These are phyloP conservation scores for Xylocampa areola DNA, from an alignment of 2,888 invertebrate species.

Conservation along the genomic window DNA sequence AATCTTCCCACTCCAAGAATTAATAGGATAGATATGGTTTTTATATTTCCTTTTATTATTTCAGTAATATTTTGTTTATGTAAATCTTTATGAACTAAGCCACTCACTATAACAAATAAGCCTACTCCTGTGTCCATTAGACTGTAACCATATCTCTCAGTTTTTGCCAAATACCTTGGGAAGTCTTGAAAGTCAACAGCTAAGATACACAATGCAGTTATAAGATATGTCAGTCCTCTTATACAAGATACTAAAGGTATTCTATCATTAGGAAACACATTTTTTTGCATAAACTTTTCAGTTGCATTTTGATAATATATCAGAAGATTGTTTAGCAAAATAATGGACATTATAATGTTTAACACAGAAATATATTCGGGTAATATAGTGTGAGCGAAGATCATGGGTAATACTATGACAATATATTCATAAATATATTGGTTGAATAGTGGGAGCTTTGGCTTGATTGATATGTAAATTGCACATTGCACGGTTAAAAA, in stretches of 20 bases:
- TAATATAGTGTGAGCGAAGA: conserved; percentile 89
- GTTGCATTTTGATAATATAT: conserved; percentile 41
- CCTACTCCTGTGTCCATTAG: conserved; percentile 99
- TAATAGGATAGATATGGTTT: conserved; percentile 78
- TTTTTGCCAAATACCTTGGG: conserved; percentile 96
- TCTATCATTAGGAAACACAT: conserved; percentile 62
- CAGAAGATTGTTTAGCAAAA: conserved; percentile 62
- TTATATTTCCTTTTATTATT: conserved; percentile 76
- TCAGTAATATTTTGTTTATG: conserved; percentile 66
- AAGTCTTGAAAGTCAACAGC: conserved; percentile 98
- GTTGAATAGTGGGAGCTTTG: conserved; percentile 44
- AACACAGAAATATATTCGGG: conserved; percentile 73
- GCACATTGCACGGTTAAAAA: conserved; percentile 80
- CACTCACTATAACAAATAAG: conserved; percentile 95
- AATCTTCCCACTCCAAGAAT: conserved; percentile 91
- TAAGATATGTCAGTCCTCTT: conserved; percentile 92
- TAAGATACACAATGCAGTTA: conserved; percentile 95
- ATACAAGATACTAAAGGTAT: conserved; percentile 90
- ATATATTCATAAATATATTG: conserved; percentile 88
- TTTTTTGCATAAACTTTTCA: conserved; percentile 56
- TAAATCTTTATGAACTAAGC: conserved; percentile 91
- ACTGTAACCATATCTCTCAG: conserved; percentile 95
- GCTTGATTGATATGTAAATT: conserved; percentile 67
- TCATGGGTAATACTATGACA: conserved; percentile 87
- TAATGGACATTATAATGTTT: conserved; percentile 70